A percentile compares a stretch with the other conserved stretches of the same genome.
phyloP scores from a whole-genome alignment of 2,888 invertebrate species.

The Rhingia rostrata region DNA sequence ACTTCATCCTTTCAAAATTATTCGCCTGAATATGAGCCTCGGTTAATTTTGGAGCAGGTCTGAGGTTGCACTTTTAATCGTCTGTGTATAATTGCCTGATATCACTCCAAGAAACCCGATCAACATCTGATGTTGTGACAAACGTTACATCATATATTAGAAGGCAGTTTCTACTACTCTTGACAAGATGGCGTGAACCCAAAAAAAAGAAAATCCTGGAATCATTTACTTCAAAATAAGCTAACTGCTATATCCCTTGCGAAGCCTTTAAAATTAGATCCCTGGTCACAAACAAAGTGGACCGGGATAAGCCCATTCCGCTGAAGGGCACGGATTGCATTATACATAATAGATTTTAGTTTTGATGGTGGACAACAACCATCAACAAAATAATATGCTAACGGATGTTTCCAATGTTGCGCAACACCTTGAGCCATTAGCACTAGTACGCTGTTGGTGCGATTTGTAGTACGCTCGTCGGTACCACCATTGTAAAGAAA shows the following conservation, averaged over 20 bases:
- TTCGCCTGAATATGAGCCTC: slow-evolving; percentile 7
- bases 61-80: slow-evolving; percentile 29
- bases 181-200: neutral
- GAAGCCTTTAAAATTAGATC: neutral
- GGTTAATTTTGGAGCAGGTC: slow-evolving; percentile 17
- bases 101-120: neutral
- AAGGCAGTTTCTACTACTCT: neutral
- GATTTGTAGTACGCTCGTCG: neutral
- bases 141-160: neutral
- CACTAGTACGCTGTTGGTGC: neutral
- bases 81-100: neutral
- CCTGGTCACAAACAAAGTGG: neutral
- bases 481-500: too few relatives aligned
- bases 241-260: neutral
- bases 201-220: neutral
- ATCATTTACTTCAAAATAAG: neutral
- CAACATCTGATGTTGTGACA: neutral
- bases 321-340: neutral
- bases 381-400: neutral
- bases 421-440: neutral
- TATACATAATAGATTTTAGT: neutral
- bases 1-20: neutral
- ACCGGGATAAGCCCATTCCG: neutral
- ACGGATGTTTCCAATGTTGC: neutral
- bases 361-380: neutral